phyloP scores from a whole-genome alignment of 2,888 invertebrate genomes.

The Andrena trimmerana region DNA sequence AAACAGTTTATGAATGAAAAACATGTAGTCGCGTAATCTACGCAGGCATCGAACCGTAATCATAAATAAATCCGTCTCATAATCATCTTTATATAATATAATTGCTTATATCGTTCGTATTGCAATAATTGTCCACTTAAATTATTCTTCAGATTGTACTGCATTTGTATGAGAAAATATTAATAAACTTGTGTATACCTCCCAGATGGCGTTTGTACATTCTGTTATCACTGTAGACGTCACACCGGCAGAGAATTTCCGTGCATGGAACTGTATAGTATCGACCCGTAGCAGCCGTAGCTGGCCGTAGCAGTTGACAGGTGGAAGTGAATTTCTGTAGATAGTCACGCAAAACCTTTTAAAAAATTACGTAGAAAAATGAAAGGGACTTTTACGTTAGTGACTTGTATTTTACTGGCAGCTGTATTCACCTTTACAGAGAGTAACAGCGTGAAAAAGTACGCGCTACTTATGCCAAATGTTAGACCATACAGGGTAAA shows the following conservation, averaged over 20 bases:
- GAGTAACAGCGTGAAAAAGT: slow-evolving; percentile 85
- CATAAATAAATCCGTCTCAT: neutral
- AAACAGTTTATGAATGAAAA: neutral
- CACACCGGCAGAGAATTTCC: neutral
- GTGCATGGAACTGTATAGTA: slow-evolving; percentile 33
- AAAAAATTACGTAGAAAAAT: slow-evolving; percentile 46
- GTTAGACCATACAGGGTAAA: slow-evolving; percentile 91
- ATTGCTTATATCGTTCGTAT: neutral
- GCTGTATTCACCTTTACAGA: slow-evolving; percentile 58
- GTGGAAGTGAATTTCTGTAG: slow-evolving; percentile 45
- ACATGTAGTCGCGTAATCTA: neutral
- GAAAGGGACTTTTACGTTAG: slow-evolving; percentile 41
- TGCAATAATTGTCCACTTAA: neutral
- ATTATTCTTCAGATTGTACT: neutral
- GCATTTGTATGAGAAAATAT: slow-evolving; percentile 7
- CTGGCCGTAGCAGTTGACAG: slow-evolving; percentile 48
- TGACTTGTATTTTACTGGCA: slow-evolving; percentile 39
- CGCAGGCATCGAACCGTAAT: neutral
- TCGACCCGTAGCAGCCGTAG: slow-evolving; percentile 57
- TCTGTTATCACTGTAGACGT: slow-evolving; percentile 38
- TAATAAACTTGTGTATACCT: slow-evolving; percentile 15
- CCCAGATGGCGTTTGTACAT: slow-evolving; percentile 43
- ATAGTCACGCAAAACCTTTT: slow-evolving; percentile 8
- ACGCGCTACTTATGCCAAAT: slow-evolving; percentile 93
- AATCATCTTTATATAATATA: neutral